Evolutionary conservation across 2,113 vertebrate genomes (phyloP), one percentile per base, ranked within the genome.

Genomic region (Pithys albifrons): DNA sequence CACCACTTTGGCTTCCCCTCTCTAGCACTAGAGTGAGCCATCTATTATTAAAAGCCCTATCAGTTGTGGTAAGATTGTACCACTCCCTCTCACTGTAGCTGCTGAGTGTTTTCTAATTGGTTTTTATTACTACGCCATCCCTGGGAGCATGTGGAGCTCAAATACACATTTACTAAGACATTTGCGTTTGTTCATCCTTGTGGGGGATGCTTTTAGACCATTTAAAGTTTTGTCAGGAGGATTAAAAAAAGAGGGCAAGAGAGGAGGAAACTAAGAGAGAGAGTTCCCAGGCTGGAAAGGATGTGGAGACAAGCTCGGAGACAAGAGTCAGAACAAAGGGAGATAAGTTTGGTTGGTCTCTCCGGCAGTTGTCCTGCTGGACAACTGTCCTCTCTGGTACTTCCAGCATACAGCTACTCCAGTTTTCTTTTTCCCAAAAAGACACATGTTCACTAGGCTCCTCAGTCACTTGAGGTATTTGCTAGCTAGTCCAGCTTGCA

Each of bases 31-130:
- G 87, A 94, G 88, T 97, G 66, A 52, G 66, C 88, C 64, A 98
- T 98, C 82, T 97, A 98, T 98, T 98, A 98, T 98, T 98, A 92
- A 98, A 97, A 94, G 41, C 69, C 64, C 94, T 97, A 97, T 98
- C 98, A 98, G 97, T 97, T 12, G 64, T 97, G 91, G 82, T 90
- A 78, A 97, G 96, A 97, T 96, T 93, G 91, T 93, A 95, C 87
- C 89, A 93, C 82, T 96, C 87, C 93, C 90, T 95, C 96, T 95
- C 77, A 88, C 93, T 95, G 57, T 88, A 91, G 70, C 94, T 95
- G 85, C 94, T 92, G 97, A 96, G 92, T 17, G 12, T 97, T 98
- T 92, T 95, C 96, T 97, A 98, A 98, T 98, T 97, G 97, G 74
- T 96, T 98, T 98, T 97, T 96, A 98, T 97, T 98, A 96, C 96